Evolutionary conservation across 2,113 vertebrate species (phyloP), one percentile per base, ranked within the genome.

Genomic region (Anguilla japonica): DNA sequence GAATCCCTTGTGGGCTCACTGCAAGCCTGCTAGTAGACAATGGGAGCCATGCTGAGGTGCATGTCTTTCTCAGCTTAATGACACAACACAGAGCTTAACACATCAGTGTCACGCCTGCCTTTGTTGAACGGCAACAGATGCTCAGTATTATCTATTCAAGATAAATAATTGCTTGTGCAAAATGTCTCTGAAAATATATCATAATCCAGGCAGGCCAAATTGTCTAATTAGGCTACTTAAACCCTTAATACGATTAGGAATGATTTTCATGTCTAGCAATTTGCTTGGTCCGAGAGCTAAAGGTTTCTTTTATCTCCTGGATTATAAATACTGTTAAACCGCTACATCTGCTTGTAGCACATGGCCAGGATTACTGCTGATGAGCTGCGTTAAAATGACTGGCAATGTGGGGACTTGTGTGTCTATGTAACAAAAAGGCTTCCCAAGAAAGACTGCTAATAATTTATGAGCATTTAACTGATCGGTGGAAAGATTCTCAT

Each of bases 201-300:
- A 94, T 88, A 91, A 91, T 93, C 93, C 93, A 91, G 91, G 92
- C 93, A 92, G 34, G 91, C 92, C 89, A 81, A 93, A 89, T 88
- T 91, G 86, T 91, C 88, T 93, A 92, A 96, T 94, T 94, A 94
- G 91, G 93, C 90, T 86, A 89, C 90, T 93, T 92, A 92, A 94
- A 91, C 91, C 87, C 90, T 56, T 95, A 95, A 96, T 95, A 91
- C 94, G 94, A 95, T 96, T 96, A 94, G 89, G 87, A 91, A 91
- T 94, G 93, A 93, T 93, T 95, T 94, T 92, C 90, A 91, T 94
- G 95, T 96, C 94, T 95, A 94, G 91, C 91, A 92, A 89, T 93
- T 84, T 90, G 87, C 67, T 50, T 75, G 57, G 79, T 8, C 53
- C 89, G 88, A 85, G 85, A 89, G 90, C 89, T 86, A 87, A 89